Evolutionary conservation across 1,140 invertebrate genomes (phyloP).

Genomic region (Panagrolaimus sp.): DNA sequence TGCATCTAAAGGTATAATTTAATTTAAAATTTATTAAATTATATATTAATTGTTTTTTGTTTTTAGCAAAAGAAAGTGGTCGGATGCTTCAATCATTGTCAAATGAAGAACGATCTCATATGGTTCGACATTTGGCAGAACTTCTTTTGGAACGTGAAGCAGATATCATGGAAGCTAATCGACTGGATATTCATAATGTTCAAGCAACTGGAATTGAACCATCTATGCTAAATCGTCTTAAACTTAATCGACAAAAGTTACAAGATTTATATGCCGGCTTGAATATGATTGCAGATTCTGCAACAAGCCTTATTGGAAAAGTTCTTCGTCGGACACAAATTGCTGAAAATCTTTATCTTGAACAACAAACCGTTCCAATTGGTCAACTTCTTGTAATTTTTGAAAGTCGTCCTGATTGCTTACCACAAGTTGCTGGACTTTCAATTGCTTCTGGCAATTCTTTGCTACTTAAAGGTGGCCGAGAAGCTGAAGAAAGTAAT

Average conservation of each 20-base stretch:
- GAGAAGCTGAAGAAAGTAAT: slow-evolving; percentile 88
- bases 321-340: slow-evolving; percentile 76
- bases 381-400: slow-evolving; percentile 96
- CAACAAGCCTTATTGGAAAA: slow-evolving; percentile 73
- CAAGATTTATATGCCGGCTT: slow-evolving; percentile 78
- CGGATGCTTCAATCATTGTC: slow-evolving; percentile 72
- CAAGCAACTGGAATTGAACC: slow-evolving; percentile 72
- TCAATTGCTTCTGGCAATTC: slow-evolving; percentile 95
- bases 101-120: slow-evolving; percentile 74
- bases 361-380: slow-evolving; percentile 92
- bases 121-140: slow-evolving; percentile 80
- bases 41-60: slow-evolving; percentile 41
- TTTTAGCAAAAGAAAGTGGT: slow-evolving; percentile 74
- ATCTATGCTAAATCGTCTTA: slow-evolving; percentile 75
- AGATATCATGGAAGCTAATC: slow-evolving; percentile 82
- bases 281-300: slow-evolving; percentile 82
- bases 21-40: not conserved
- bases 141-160: slow-evolving; percentile 74
- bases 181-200: slow-evolving; percentile 77
- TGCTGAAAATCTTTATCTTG: slow-evolving; percentile 76
- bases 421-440: slow-evolving; percentile 91
- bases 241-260: slow-evolving; percentile 81
- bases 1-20: slow-evolving; percentile 77
- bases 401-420: slow-evolving; percentile 91
- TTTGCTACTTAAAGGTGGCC: slow-evolving; percentile 88